phyloP scores from a whole-genome alignment of 2,888 invertebrate genomes.

The Choreutis nemorana region DNA sequence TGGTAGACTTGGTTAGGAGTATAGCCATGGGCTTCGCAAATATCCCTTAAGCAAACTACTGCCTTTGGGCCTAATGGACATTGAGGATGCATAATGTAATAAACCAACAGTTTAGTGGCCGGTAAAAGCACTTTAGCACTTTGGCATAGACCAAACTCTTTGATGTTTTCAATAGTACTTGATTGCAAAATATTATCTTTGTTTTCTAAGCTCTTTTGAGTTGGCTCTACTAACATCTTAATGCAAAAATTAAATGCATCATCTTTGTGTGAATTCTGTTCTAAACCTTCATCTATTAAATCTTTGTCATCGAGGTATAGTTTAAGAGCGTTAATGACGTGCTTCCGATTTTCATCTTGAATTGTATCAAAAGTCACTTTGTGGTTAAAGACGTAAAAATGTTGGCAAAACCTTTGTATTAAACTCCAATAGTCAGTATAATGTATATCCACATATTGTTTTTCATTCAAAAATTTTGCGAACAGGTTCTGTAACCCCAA shows the following conservation, averaged over 20 bases:
- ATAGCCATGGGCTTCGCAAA: slow-evolving; percentile 61
- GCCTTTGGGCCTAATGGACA: slow-evolving; percentile 66
- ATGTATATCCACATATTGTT: slow-evolving; percentile 29
- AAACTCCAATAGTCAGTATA: slow-evolving; percentile 33
- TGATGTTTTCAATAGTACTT: slow-evolving; percentile 59
- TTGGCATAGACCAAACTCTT: slow-evolving; percentile 47
- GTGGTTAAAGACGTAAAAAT: slow-evolving; percentile 43
- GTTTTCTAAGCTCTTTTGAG: slow-evolving; percentile 53
- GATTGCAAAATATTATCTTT: slow-evolving; percentile 63
- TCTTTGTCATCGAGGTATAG: slow-evolving; percentile 22
- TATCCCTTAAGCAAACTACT: slow-evolving; percentile 60
- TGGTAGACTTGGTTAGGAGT: slow-evolving; percentile 68
- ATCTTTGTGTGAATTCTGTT: slow-evolving; percentile 33
- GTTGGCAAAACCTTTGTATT: slow-evolving; percentile 31
- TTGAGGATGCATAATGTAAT: slow-evolving; percentile 70
- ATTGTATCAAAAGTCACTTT: slow-evolving; percentile 29
- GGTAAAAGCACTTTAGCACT: slow-evolving; percentile 45
- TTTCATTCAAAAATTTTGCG: slow-evolving; percentile 41
- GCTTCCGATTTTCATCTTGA: slow-evolving; percentile 27
- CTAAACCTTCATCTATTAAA: slow-evolving; percentile 20
- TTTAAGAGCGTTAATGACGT: slow-evolving; percentile 33
- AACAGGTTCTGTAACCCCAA: slow-evolving; percentile 33
- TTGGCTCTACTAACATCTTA: slow-evolving; percentile 45
- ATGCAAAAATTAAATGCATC: slow-evolving; percentile 38
- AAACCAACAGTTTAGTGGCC: slow-evolving; percentile 60